Percentiles rank a stretch among this genome's conserved stretches.
Conservation (phyloP, 2,797 vertebrate species). For the Gallinago solitaria region DNA sequence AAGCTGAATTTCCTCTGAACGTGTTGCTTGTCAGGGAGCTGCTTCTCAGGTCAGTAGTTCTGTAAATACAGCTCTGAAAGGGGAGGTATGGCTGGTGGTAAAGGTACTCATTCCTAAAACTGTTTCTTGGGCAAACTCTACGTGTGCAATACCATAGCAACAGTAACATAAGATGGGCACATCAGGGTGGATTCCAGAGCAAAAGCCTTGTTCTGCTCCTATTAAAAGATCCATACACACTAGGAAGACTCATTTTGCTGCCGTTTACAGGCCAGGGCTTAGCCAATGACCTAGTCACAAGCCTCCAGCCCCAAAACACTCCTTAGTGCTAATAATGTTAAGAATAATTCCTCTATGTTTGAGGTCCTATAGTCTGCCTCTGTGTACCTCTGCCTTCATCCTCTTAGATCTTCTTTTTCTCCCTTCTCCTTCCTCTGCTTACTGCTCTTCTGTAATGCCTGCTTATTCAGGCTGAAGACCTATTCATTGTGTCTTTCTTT, state of each 20-base stretch:
- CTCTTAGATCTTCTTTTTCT: not conserved
- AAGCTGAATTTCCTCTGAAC: conserved; percentile 36
- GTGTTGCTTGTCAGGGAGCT: conserved; percentile 7
- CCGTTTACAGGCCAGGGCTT: not conserved
- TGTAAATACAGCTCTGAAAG: not conserved
- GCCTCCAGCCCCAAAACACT: not conserved
- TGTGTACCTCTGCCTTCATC: not conserved
- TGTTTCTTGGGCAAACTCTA: not conserved
- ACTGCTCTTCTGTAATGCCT: not conserved
- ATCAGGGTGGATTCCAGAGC: not conserved
- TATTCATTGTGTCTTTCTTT: not conserved
- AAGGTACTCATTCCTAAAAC: not conserved
- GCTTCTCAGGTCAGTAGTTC: conserved; percentile 1
- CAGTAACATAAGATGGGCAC: accelerated
- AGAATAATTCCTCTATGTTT: not conserved
- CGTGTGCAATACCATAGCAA: not conserved
- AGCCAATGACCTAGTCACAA: not conserved
- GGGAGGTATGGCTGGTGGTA: not conserved
- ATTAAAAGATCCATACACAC: not conserved
- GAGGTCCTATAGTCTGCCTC: not conserved
- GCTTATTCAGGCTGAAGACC: not conserved
- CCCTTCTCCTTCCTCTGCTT: not conserved
- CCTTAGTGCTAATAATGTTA: not conserved
- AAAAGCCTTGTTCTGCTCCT: not conserved
- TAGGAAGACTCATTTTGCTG: not conserved